These are phyloP conservation scores for Prochilodus magdalenae DNA, from an alignment of 2,113 vertebrate species.

Conservation along the genomic window DNA sequence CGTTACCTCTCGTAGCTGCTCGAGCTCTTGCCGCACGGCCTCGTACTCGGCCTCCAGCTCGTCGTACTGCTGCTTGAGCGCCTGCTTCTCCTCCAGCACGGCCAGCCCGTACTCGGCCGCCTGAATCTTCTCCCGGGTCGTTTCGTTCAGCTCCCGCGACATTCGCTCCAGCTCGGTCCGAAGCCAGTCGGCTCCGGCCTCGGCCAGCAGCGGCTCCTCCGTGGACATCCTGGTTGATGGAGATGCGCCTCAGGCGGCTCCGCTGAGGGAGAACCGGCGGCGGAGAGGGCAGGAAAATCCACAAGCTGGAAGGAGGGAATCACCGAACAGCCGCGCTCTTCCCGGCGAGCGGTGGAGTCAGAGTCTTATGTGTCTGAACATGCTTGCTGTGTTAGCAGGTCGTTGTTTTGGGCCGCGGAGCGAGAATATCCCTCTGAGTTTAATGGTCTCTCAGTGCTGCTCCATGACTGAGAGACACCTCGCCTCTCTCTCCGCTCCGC, in stretches of 20 bases:
- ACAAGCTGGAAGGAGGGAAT: background rate
- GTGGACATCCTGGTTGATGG: constrained; percentile 35
- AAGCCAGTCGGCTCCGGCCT: constrained; percentile 89
- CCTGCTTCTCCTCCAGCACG: constrained; percentile 97
- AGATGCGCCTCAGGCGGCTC: constrained; percentile 6
- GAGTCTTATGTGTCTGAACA: constrained; percentile 24
- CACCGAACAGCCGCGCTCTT: constrained; percentile 21
- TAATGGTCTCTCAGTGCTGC: background rate
- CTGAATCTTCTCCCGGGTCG: constrained; percentile 96
- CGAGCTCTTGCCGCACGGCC: constrained; percentile 88
- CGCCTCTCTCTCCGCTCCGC: background rate
- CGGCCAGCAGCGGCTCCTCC: constrained; percentile 82
- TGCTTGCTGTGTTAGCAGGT: background rate
- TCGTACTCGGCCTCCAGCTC: constrained; percentile 93
- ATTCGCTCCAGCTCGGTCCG: constrained; percentile 87
- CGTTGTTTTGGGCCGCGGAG: background rate
- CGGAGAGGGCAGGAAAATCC: background rate
- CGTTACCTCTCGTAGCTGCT: constrained; percentile 87
- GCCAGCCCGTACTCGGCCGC: constrained; percentile 95
- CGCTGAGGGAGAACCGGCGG: background rate
- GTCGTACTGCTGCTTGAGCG: constrained; percentile 92
- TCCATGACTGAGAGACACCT: constrained; percentile 21
- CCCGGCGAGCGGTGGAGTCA: constrained; percentile 25
- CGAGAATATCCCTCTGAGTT: background rate
- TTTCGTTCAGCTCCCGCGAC: constrained; percentile 89